These are phyloP conservation scores for Clarias gariepinus DNA, from an alignment of 2,113 vertebrate genomes.

Conservation along the genomic window DNA sequence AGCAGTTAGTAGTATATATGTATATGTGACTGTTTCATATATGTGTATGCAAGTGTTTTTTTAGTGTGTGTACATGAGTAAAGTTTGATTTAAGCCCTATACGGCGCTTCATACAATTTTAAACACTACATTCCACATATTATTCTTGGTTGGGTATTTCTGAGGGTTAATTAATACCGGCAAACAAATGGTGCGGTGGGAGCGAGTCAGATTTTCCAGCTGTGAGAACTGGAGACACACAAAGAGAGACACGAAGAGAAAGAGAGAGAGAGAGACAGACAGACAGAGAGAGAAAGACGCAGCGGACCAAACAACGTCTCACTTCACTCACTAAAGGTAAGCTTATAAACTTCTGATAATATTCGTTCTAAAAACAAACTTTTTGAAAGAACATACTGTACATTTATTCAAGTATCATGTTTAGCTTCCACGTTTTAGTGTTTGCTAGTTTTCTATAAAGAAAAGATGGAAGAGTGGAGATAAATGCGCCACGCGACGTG, in stretches of 20 bases:
- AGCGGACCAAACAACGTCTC: neutral
- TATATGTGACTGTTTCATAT: no score
- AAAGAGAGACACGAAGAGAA: constrained; percentile 22
- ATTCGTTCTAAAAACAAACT: neutral
- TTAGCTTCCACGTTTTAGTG: neutral
- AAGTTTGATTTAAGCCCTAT: no score
- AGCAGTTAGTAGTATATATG: no score
- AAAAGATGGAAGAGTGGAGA: neutral
- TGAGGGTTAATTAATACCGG: constrained; percentile 5
- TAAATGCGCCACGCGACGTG: neutral
- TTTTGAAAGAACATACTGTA: neutral
- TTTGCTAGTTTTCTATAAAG: neutral
- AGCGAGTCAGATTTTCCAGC: constrained; percentile 75
- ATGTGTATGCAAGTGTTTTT: no score
- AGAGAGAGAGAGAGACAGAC: constrained; percentile 14
- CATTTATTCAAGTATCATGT: neutral
- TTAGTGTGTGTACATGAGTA: no score
- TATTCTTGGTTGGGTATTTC: neutral
- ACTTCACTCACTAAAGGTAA: neutral
- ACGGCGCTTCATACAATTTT: neutral
- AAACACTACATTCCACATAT: neutral
- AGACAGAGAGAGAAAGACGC: no score
- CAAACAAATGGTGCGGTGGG: constrained; percentile 53
- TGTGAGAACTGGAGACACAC: constrained; percentile 58
- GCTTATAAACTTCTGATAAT: neutral